Evolutionary conservation across 1,140 invertebrate genomes (phyloP), one percentile per base, ranked within the genome.

Genomic region (Zaprionus camerounensis): DNA sequence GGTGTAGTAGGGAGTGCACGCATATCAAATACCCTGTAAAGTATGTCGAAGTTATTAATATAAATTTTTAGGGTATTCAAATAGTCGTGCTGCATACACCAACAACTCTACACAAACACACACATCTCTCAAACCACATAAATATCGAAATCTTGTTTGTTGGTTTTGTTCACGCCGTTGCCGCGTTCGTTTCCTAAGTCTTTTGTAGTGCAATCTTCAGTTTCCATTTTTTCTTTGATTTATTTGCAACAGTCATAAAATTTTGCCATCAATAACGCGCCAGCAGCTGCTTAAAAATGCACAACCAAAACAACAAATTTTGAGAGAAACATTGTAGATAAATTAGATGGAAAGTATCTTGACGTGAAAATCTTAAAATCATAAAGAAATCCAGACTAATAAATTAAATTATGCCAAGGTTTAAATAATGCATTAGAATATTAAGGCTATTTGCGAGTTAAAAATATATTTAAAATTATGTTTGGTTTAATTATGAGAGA

Each of bases 141-240:
- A 24, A 51, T 51, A 51, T 51, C 46, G 46, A 51, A 46, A 63
- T 17, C 46, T 55, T 26, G 46, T 55, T 55, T 56, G 31, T 15
- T 38, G 46, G 20, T 24, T 55, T 24, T 58, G 41, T 57, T 36
- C 56, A 51, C n/a, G n/a, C 41, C n/a, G 24, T 46, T 28, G 58
- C 44, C 44, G 22, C 70, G 78, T 81, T 90, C 57, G 85, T 80
- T 81, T 36, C 81, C 71, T 81, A 72, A 81, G 85, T 90, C 85
- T 90, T 88, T 88, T 90, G 81, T 84, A 76, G 65, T 24, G 73
- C 65, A 65, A 57, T 20, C 38, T 38, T 17, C 17, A 20, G 24
- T 38, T 58, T 34, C 9, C 15, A 31, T 44, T 36, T 73, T 67
- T 46, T 44, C 28, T 34, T 17, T 90, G 76, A 90, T 88, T 88